Percentiles rank a stretch among this genome's conserved stretches.
Conservation (phyloP, 1,140 invertebrate species). For the Lasioglossum albipes region DNA sequence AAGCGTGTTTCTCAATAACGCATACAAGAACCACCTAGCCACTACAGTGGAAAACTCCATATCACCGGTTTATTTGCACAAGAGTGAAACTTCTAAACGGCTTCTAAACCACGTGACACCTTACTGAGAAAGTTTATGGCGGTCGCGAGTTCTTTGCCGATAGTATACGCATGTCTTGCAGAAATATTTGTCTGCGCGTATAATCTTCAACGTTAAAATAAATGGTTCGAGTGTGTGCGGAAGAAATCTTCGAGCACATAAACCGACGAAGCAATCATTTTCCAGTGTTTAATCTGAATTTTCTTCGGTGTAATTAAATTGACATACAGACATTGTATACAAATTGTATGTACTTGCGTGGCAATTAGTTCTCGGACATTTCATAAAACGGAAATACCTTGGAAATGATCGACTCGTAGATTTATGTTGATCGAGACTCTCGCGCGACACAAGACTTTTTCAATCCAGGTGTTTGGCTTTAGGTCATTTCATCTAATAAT, state of each 20-base stretch:
- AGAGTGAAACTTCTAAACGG: constrained; percentile 35
- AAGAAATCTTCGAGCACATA: neutral
- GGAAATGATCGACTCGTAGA: too few relatives aligned
- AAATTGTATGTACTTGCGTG: neutral
- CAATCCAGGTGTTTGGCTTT: too few relatives aligned
- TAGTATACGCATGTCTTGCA: neutral
- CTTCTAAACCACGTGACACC: constrained; percentile 23
- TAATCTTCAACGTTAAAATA: neutral
- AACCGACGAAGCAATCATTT: neutral
- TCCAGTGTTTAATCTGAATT: neutral
- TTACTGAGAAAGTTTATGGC: constrained; percentile 40
- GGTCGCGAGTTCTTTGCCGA: constrained; percentile 16
- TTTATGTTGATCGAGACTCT: too few relatives aligned
- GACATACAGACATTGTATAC: neutral
- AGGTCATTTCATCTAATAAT: too few relatives aligned
- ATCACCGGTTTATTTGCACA: constrained; percentile 42
- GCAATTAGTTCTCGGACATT: too few relatives aligned
- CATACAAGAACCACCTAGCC: neutral
- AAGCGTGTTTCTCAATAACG: neutral
- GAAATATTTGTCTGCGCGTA: neutral
- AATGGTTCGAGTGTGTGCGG: neutral
- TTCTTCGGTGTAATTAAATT: neutral
- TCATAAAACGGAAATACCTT: too few relatives aligned
- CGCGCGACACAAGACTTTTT: too few relatives aligned
- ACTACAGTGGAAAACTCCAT: constrained; percentile 8